These are phyloP conservation scores for Hirtodrosophila duncani DNA, from an alignment of 2,888 invertebrate genomes.

Conservation along the genomic window DNA sequence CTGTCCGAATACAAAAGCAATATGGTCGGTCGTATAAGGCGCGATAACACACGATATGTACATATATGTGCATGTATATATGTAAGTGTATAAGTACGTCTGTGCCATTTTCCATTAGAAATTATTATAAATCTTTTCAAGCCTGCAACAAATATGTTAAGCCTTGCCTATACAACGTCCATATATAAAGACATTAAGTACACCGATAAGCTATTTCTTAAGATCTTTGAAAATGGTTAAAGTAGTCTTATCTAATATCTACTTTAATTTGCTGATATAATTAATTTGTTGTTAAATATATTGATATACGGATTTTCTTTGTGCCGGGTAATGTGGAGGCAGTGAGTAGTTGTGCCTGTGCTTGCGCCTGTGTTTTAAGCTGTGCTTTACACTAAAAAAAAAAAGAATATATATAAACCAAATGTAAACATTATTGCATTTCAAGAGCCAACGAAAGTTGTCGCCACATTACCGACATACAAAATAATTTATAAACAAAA, in stretches of 20 bases:
- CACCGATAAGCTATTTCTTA: too few relatives aligned
- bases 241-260: conserved; percentile 1
- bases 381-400: conserved; percentile 13
- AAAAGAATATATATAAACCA: neutral
- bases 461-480: conserved; percentile 42
- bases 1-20: too few relatives aligned
- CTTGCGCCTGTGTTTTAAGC: conserved; percentile 23
- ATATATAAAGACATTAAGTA: too few relatives aligned
- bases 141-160: too few relatives aligned
- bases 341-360: conserved; percentile 43
- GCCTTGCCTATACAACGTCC: conserved; percentile 22
- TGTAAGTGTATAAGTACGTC: too few relatives aligned
- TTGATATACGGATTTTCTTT: conserved; percentile 13
- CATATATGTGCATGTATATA: too few relatives aligned
- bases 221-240: neutral
- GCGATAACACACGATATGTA: too few relatives aligned
- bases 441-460: conserved; percentile 37
- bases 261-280: neutral
- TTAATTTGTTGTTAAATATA: neutral
- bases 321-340: conserved; percentile 28
- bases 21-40: too few relatives aligned
- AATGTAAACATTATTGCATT: conserved; percentile 7
- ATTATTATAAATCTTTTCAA: too few relatives aligned
- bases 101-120: too few relatives aligned
- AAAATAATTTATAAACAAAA: too few relatives aligned